Percentiles rank a stretch among this genome's conserved stretches.
phyloP scores from a whole-genome alignment of 2,797 vertebrate species.

The Eremophila alpestris region DNA sequence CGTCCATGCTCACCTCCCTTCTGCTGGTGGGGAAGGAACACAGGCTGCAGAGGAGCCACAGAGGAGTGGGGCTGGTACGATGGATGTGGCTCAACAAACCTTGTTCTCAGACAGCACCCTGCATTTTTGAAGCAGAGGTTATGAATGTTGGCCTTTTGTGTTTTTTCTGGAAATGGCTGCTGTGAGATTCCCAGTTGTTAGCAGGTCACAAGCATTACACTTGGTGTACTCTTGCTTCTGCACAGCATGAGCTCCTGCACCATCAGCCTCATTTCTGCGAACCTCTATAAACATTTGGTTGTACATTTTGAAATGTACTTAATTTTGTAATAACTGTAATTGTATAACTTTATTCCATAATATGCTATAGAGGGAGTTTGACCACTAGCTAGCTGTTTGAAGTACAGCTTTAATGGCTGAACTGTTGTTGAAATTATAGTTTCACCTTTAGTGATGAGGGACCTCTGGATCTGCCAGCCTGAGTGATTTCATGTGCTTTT shows the following conservation, averaged over 20 bases:
- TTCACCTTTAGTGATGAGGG: neutral
- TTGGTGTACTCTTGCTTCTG: neutral
- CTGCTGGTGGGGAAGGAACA: accelerated
- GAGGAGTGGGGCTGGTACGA: neutral
- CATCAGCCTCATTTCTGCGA: neutral
- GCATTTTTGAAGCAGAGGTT: neutral
- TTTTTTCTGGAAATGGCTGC: neutral
- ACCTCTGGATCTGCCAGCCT: neutral
- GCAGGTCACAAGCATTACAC: neutral
- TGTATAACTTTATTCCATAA: neutral
- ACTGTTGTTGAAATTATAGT: neutral
- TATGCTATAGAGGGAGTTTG: neutral
- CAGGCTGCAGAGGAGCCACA: neutral
- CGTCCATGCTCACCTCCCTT: accelerated
- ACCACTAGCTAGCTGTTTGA: neutral
- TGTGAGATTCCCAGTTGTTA: neutral
- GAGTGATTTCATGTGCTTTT: neutral
- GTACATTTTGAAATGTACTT: neutral
- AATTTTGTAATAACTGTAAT: neutral
- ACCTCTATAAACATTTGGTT: neutral
- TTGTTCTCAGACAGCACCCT: neutral
- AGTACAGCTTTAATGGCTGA: neutral
- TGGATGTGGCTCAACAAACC: neutral
- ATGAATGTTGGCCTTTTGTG: neutral
- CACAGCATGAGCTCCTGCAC: neutral